These are phyloP conservation scores for Xenops minutus DNA, from an alignment of 2,797 vertebrate genomes.

Conservation along the genomic window DNA sequence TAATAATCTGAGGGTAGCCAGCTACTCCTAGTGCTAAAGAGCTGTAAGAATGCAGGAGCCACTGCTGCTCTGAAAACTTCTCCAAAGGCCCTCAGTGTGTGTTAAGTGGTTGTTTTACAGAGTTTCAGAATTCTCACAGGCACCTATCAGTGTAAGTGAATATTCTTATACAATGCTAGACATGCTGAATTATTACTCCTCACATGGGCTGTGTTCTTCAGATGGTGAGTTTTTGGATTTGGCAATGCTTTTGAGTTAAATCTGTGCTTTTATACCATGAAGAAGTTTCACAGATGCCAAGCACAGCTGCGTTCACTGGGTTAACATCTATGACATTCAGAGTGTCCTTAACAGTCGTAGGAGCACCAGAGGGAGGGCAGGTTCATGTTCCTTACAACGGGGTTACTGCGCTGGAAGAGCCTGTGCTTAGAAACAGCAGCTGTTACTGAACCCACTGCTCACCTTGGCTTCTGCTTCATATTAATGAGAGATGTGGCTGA, in stretches of 20 bases:
- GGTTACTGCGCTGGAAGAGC: conserved; percentile 9
- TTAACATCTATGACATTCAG: conserved; percentile 38
- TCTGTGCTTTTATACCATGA: conserved; percentile 42
- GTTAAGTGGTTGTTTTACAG: neutral
- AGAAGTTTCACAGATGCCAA: conserved; percentile 7
- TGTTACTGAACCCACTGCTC: neutral
- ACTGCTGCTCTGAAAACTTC: neutral
- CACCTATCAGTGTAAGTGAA: neutral
- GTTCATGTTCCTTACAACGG: neutral
- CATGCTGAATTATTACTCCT: neutral
- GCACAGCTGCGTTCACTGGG: neutral
- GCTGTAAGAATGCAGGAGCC: neutral
- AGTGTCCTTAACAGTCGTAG: conserved; percentile 29
- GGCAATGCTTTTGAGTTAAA: conserved; percentile 8
- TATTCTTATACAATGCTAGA: neutral
- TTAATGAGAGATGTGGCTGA: neutral
- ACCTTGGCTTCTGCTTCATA: conserved; percentile 38
- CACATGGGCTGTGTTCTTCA: neutral
- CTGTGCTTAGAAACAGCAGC: conserved; percentile 44
- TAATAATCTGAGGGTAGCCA: neutral
- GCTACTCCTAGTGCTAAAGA: neutral
- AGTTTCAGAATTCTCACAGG: neutral
- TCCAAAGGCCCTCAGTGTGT: neutral
- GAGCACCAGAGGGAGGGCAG: conserved; percentile 24
- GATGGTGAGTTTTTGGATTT: neutral